phyloP scores from a whole-genome alignment of 2,888 invertebrate genomes.

The Euspilapteryx auroguttella region DNA sequence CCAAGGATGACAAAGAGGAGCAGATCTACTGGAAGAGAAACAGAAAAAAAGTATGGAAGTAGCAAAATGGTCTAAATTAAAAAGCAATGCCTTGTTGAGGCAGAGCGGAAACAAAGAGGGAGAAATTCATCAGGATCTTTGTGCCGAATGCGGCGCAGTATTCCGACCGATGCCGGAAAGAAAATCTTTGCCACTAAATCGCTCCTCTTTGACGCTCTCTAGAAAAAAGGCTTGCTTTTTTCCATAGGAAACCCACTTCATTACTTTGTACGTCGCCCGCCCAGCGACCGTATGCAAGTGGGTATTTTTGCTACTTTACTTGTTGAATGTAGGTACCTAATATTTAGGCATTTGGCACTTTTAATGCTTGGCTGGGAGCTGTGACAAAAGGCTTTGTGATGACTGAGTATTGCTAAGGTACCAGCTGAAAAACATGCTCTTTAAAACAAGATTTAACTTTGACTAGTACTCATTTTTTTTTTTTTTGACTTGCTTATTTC shows the following conservation, averaged over 20 bases:
- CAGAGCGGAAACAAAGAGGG: slow-evolving; percentile 53
- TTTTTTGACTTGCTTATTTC: too few species aligned
- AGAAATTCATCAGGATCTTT: slow-evolving; percentile 57
- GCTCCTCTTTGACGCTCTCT: slow-evolving; percentile 47
- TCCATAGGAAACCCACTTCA: slow-evolving; percentile 32
- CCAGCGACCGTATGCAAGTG: too few species aligned
- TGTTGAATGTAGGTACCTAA: slow-evolving; percentile 35
- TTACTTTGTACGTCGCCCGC: slow-evolving; percentile 30
- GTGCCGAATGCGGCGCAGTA: slow-evolving; percentile 41
- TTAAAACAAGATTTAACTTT: too few species aligned
- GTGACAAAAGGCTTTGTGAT: too few species aligned
- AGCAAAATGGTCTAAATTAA: slow-evolving; percentile 53
- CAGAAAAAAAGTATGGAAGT: slow-evolving; percentile 32
- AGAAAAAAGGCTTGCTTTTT: slow-evolving; percentile 39
- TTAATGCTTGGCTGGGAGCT: too few species aligned
- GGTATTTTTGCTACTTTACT: slow-evolving; percentile 36
- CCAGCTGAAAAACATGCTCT: too few species aligned
- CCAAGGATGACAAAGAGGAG: background rate
- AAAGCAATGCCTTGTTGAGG: slow-evolving; percentile 53
- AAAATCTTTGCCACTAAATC: slow-evolving; percentile 43
- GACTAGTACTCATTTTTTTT: too few species aligned
- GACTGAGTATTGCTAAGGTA: too few species aligned
- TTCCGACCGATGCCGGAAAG: slow-evolving; percentile 45
- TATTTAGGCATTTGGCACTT: too few species aligned
- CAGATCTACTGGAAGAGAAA: slow-evolving; percentile 29